These are phyloP conservation scores for Eupithecia exiguata DNA, from an alignment of 2,888 invertebrate species.

Conservation along the genomic window DNA sequence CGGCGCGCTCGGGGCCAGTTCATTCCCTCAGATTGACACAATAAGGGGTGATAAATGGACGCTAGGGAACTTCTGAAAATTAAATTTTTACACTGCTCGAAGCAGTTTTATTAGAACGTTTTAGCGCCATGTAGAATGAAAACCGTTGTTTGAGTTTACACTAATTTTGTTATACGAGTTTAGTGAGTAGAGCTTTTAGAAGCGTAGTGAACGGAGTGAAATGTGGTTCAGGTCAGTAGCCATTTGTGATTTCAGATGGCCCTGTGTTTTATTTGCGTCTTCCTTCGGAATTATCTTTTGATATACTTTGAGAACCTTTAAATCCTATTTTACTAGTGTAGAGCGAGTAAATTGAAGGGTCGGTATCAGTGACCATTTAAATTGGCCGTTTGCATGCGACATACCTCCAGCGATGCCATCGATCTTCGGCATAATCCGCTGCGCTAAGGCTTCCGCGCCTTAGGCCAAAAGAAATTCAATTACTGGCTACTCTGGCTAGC, in stretches of 20 bases:
- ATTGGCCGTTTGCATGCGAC: slow-evolving; percentile 17
- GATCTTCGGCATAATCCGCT: slow-evolving; percentile 29
- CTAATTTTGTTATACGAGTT: not conserved
- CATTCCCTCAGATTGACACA: slow-evolving; percentile 25
- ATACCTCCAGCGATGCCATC: slow-evolving; percentile 20
- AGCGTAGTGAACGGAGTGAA: not conserved
- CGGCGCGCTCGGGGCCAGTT: slow-evolving; percentile 16
- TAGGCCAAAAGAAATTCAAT: slow-evolving; percentile 35
- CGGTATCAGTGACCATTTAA: not conserved
- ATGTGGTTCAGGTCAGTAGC: not conserved
- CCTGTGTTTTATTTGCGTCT: not conserved
- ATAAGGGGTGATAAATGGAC: slow-evolving; percentile 28
- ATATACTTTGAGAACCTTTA: not conserved
- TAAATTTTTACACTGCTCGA: slow-evolving; percentile 5
- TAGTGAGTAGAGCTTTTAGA: not conserved
- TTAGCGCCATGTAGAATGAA: slow-evolving; percentile 14
- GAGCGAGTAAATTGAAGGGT: not conserved
- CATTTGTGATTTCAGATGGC: not conserved
- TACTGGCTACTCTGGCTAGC: slow-evolving; percentile 27
- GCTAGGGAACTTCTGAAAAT: slow-evolving; percentile 20
- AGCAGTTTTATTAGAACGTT: slow-evolving; percentile 18
- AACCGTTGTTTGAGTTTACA: slow-evolving; percentile 14
- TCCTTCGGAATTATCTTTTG: not conserved
- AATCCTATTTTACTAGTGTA: not conserved
- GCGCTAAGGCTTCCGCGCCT: slow-evolving; percentile 27